Percentiles rank a stretch among this genome's conserved stretches.
Conservation (phyloP, 2,113 vertebrate species). For the Aramus guarauna region DNA sequence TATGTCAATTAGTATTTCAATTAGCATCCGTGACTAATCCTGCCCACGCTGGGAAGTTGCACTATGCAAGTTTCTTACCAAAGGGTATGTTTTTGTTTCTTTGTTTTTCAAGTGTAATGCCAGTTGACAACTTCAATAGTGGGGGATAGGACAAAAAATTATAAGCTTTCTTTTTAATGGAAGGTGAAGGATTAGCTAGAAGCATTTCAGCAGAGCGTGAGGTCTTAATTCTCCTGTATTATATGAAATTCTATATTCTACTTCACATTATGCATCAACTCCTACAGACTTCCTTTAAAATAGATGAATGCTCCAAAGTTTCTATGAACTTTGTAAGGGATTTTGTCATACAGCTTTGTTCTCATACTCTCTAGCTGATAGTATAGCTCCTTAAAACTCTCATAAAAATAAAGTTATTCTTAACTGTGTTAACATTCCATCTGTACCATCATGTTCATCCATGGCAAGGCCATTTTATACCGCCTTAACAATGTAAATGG, state of each 20-base stretch:
- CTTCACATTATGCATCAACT: background rate
- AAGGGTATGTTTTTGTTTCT: conserved; percentile 44
- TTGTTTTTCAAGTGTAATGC: background rate
- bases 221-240: background rate
- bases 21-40: conserved; percentile 64
- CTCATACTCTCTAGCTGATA: background rate
- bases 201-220: conserved; percentile 3
- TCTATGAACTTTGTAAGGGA: background rate
- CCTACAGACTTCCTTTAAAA: background rate
- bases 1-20: conserved; percentile 61
- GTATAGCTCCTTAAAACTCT: background rate
- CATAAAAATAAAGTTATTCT: background rate
- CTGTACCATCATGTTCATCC: background rate
- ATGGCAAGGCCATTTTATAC: background rate
- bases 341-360: background rate
- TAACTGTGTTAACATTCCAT: background rate
- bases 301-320: background rate
- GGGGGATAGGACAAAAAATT: conserved; percentile 22
- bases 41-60: conserved; percentile 53
- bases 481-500: background rate
- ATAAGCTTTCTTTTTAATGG: background rate
- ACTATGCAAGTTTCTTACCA: background rate
- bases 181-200: background rate
- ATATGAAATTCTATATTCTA: conserved; percentile 1
- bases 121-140: background rate